Conservation (phyloP, 2,113 vertebrate species). For the Tragelaphus buxtoni region DNA sequence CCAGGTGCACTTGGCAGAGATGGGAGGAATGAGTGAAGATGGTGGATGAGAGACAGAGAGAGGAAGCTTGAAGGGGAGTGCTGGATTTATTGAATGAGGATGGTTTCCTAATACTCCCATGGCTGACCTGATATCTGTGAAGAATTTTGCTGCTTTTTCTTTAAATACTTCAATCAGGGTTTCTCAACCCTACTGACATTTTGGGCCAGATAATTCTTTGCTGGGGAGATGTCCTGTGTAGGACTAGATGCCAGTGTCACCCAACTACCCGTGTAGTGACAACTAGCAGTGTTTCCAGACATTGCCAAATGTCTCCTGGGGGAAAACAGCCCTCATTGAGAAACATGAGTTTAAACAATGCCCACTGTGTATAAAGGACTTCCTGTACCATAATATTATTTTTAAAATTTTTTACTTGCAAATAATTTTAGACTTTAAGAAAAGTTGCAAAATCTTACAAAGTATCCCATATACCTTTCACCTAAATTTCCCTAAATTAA, state of each 20-base stretch:
- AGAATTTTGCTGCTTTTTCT: background rate
- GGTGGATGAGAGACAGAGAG: background rate
- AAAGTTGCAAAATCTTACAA: background rate
- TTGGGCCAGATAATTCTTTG: background rate
- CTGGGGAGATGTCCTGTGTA: background rate
- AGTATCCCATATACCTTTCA: background rate
- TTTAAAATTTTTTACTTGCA: background rate
- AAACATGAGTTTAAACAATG: background rate
- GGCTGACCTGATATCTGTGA: background rate
- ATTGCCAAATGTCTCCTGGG: background rate
- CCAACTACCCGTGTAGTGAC: no score
- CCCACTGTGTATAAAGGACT: background rate
- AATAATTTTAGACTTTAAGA: background rate
- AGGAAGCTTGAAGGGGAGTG: background rate
- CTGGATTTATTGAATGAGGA: no score
- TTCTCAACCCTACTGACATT: background rate
- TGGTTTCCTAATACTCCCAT: fast-evolving
- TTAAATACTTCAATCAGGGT: background rate
- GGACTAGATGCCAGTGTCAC: no score
- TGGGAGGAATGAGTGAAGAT: background rate
- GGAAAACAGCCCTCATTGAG: background rate
- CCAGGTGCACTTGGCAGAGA: background rate
- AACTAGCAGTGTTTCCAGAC: no score
- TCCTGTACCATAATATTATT: background rate
- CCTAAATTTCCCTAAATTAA: background rate